Evolutionary conservation across 2,888 invertebrate species (phyloP).

Genomic region (Adela reaumurella): DNA sequence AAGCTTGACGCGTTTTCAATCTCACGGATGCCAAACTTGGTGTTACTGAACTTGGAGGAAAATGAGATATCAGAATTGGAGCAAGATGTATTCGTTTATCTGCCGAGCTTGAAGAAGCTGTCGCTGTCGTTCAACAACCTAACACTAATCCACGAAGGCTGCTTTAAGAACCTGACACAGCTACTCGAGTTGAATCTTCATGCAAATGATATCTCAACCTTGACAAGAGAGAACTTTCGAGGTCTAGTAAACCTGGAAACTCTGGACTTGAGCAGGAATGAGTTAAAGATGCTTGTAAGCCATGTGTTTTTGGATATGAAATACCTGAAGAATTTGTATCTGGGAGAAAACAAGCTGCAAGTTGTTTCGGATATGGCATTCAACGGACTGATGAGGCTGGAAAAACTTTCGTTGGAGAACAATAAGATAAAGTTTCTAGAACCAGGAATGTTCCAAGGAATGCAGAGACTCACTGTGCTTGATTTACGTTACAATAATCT

Average conservation of each 20-base stretch:
- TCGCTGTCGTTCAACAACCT: conserved; percentile 85
- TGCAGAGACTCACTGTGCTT: conserved; percentile 56
- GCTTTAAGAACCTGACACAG: conserved; percentile 70
- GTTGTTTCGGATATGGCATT: conserved; percentile 62
- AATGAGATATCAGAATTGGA: conserved; percentile 75
- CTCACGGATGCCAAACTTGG: conserved; percentile 67
- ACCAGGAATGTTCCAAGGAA: conserved; percentile 57
- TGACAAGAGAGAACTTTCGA: conserved; percentile 74
- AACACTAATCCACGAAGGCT: conserved; percentile 79
- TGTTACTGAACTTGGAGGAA: conserved; percentile 69
- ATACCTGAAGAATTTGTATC: conserved; percentile 59
- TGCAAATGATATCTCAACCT: conserved; percentile 67
- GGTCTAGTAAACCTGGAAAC: conserved; percentile 70
- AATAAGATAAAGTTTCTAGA: conserved; percentile 61
- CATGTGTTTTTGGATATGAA: conserved; percentile 77
- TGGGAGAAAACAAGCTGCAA: conserved; percentile 54
- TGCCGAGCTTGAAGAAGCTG: conserved; percentile 70
- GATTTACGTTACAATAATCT: conserved; percentile 64
- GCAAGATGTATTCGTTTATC: conserved; percentile 70
- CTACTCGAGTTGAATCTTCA: conserved; percentile 78
- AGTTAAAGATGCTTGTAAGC: conserved; percentile 74
- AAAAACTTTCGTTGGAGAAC: conserved; percentile 57
- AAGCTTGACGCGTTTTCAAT: conserved; percentile 68
- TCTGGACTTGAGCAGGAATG: conserved; percentile 72
- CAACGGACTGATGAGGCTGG: conserved; percentile 57